Conservation (phyloP, 64 coral and sea anemone genomes). For the Actinia tenebrosa region DNA sequence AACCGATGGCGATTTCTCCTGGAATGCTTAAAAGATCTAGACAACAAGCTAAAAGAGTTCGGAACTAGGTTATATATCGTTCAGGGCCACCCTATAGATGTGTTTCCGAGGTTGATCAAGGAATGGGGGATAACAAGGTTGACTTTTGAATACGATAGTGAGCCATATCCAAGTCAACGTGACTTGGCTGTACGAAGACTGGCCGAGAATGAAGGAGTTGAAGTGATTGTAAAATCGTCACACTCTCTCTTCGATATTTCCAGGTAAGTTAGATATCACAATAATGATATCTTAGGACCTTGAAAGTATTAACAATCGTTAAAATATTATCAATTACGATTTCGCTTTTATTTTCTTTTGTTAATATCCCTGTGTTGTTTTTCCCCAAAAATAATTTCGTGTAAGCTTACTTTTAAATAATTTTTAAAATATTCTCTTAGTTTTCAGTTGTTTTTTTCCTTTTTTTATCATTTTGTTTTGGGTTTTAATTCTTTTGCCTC, state of each 20-base stretch:
- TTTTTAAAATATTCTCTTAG: too few species aligned
- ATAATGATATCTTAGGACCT: neutral
- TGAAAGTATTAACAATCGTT: too few species aligned
- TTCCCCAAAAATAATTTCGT: too few species aligned
- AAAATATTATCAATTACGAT: neutral
- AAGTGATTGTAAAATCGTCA: constrained; percentile 55
- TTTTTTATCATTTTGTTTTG: too few species aligned
- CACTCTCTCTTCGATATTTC: constrained; percentile 69
- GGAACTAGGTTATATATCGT: constrained; percentile 62
- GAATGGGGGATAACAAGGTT: constrained; percentile 77
- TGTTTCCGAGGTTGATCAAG: constrained; percentile 65
- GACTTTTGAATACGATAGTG: constrained; percentile 81
- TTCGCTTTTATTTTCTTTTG: neutral
- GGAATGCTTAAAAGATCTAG: constrained; percentile 58
- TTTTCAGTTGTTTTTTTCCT: too few species aligned
- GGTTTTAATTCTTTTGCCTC: too few species aligned
- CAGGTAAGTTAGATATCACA: constrained; percentile 33
- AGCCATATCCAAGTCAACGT: constrained; percentile 55
- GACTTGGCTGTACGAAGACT: constrained; percentile 53
- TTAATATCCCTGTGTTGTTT: too few species aligned
- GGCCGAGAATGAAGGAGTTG: constrained; percentile 42
- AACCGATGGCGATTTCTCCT: constrained; percentile 88
- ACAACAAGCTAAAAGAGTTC: constrained; percentile 42
- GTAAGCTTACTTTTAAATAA: too few species aligned
- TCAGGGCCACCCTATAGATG: constrained; percentile 68